These are phyloP conservation scores for Pogonognathellus flavescens DNA, from an alignment of 1,140 invertebrate species.

Conservation along the genomic window DNA sequence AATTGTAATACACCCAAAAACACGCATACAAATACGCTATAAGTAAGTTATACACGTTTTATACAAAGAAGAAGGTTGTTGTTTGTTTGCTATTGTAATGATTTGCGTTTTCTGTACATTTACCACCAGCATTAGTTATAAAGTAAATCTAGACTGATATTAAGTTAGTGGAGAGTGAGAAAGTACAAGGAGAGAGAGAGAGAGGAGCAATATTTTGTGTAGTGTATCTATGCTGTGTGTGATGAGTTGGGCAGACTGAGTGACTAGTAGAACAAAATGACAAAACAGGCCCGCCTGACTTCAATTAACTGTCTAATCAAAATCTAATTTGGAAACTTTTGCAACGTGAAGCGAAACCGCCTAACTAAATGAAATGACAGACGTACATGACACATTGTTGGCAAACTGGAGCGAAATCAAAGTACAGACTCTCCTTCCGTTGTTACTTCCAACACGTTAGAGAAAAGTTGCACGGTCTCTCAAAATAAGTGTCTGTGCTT, in stretches of 20 bases:
- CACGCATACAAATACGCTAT: too few relatives aligned
- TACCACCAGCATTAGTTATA: too few relatives aligned
- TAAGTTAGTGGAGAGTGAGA: too few relatives aligned
- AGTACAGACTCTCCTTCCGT: slow-evolving; percentile 20
- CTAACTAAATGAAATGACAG: slow-evolving; percentile 57
- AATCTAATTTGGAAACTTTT: slow-evolving; percentile 63
- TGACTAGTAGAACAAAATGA: slow-evolving; percentile 30
- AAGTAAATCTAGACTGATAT: too few relatives aligned
- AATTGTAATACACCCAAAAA: too few relatives aligned
- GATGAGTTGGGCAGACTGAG: too few relatives aligned
- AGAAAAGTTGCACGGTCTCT: slow-evolving; percentile 25
- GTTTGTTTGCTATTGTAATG: neutral
- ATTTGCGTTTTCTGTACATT: neutral
- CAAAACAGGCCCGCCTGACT: slow-evolving; percentile 52
- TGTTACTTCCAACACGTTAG: slow-evolving; percentile 42
- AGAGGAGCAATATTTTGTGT: neutral
- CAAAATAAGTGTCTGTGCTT: slow-evolving; percentile 50
- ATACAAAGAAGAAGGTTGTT: too few relatives aligned
- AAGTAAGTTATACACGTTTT: too few relatives aligned
- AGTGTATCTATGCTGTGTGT: neutral
- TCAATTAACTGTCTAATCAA: slow-evolving; percentile 63
- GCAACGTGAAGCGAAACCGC: slow-evolving; percentile 46
- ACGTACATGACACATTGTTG: slow-evolving; percentile 50
- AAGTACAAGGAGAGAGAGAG: too few relatives aligned
- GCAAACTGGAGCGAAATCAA: slow-evolving; percentile 39